phyloP scores from a whole-genome alignment of 2,888 invertebrate genomes.

The Ditylenchus weischeri region DNA sequence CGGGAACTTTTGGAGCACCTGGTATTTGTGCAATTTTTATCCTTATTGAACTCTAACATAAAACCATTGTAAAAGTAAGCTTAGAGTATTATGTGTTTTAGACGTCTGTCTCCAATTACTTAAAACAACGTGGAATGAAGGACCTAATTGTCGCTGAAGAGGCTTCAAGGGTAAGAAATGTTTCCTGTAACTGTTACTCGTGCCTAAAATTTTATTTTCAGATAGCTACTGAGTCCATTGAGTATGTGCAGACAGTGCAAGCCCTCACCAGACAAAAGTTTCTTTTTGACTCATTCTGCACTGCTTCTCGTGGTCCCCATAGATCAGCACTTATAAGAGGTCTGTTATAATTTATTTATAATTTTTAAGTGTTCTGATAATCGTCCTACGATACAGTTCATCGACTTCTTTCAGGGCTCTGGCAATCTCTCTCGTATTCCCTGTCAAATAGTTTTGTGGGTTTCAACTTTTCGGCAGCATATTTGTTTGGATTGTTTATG shows the following conservation, averaged over 20 bases:
- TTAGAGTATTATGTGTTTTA: slow-evolving; percentile 5
- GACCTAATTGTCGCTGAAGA: slow-evolving; percentile 44
- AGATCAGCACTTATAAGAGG: slow-evolving; percentile 24
- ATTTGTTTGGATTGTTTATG: slow-evolving; percentile 32
- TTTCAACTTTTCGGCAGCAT: slow-evolving; percentile 34
- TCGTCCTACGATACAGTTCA: background rate
- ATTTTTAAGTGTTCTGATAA: no score
- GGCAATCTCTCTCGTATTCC: slow-evolving; percentile 40
- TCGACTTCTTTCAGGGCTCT: slow-evolving; percentile 33
- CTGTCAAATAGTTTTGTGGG: slow-evolving; percentile 27
- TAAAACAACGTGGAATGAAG: slow-evolving; percentile 44
- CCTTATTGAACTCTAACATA: no score
- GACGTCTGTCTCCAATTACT: slow-evolving; percentile 41
- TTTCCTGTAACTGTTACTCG: background rate
- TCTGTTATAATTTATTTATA: background rate
- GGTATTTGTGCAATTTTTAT: no score
- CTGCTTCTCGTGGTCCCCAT: slow-evolving; percentile 31
- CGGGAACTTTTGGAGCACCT: no score
- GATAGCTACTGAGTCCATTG: slow-evolving; percentile 40
- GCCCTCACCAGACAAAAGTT: slow-evolving; percentile 33
- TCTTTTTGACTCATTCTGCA: slow-evolving; percentile 25
- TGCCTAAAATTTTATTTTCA: slow-evolving; percentile 11
- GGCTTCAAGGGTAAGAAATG: slow-evolving; percentile 20
- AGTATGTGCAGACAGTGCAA: slow-evolving; percentile 37
- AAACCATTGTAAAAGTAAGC: no score